These are phyloP conservation scores for Andrena dorsata DNA, from an alignment of 2,888 invertebrate genomes.

Conservation along the genomic window DNA sequence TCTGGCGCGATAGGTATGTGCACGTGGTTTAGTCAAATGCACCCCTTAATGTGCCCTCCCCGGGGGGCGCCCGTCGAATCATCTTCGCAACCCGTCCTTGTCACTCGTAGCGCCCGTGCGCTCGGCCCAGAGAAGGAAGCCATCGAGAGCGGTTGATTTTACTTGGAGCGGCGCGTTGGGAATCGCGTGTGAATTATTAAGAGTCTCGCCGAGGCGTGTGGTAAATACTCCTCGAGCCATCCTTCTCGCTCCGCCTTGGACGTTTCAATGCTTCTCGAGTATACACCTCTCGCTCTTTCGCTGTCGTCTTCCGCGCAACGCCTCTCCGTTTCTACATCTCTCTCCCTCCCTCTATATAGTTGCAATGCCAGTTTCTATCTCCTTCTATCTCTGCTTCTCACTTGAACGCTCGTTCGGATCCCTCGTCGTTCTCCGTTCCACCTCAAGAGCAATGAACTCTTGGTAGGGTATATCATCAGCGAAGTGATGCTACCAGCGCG, in stretches of 20 bases:
- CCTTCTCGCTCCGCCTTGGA: slow-evolving; percentile 55
- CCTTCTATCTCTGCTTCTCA: slow-evolving; percentile 51
- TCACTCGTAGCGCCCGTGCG: slow-evolving; percentile 17
- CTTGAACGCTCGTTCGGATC: slow-evolving; percentile 48
- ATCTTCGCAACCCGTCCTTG: not conserved
- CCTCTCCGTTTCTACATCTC: slow-evolving; percentile 16
- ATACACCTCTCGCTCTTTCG: slow-evolving; percentile 59
- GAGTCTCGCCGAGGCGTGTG: slow-evolving; percentile 72
- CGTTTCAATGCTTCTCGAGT: slow-evolving; percentile 45
- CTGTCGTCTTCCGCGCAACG: slow-evolving; percentile 22
- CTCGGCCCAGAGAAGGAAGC: slow-evolving; percentile 52
- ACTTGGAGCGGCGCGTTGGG: slow-evolving; percentile 52
- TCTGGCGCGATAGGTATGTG: too few relatives aligned
- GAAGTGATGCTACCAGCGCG: slow-evolving; percentile 81
- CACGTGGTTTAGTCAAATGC: not conserved
- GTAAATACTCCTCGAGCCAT: slow-evolving; percentile 70
- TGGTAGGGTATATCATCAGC: slow-evolving; percentile 82
- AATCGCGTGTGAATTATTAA: slow-evolving; percentile 80
- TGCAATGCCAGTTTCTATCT: slow-evolving; percentile 34
- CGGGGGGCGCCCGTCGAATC: too few relatives aligned
- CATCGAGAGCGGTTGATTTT: slow-evolving; percentile 54
- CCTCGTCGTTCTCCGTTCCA: slow-evolving; percentile 72
- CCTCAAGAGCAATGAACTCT: slow-evolving; percentile 83
- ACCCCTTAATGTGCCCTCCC: not conserved
- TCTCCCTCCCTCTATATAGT: slow-evolving; percentile 27